phyloP scores from a whole-genome alignment of 2,888 invertebrate genomes.

The Pseudeuparius sepicola region DNA sequence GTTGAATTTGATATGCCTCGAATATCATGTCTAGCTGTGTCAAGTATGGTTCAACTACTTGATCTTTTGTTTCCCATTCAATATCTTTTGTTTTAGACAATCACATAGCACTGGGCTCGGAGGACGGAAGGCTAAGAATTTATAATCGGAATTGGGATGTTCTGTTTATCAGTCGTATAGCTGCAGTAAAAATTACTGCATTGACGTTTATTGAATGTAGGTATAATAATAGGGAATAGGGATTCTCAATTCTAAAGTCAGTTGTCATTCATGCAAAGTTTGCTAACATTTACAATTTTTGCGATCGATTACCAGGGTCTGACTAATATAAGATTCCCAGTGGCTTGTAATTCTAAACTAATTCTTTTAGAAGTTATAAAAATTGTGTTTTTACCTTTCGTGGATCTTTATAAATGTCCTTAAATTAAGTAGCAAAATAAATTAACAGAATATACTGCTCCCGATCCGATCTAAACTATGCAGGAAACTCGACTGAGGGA shows the following conservation, averaged over 20 bases:
- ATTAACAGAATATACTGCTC: no score
- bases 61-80: background rate
- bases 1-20: conserved; percentile 29
- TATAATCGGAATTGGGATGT: conserved; percentile 32
- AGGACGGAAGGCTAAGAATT: conserved; percentile 34
- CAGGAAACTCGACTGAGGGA: no score
- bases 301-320: no score
- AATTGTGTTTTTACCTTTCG: no score
- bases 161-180: conserved; percentile 29
- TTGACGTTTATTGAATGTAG: conserved; percentile 31
- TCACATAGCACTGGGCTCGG: conserved; percentile 35
- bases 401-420: no score
- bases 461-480: no score
- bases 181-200: conserved; percentile 32
- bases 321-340: no score
- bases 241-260: conserved; percentile 1
- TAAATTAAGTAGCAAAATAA: no score
- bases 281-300: background rate
- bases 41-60: conserved; percentile 24
- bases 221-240: conserved; percentile 11
- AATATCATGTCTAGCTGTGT: conserved; percentile 35
- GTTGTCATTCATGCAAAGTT: conserved; percentile 4
- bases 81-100: conserved; percentile 23
- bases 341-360: no score
- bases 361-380: no score